phyloP scores from a whole-genome alignment of 2,797 vertebrate genomes.

The Malacoraja senta region DNA sequence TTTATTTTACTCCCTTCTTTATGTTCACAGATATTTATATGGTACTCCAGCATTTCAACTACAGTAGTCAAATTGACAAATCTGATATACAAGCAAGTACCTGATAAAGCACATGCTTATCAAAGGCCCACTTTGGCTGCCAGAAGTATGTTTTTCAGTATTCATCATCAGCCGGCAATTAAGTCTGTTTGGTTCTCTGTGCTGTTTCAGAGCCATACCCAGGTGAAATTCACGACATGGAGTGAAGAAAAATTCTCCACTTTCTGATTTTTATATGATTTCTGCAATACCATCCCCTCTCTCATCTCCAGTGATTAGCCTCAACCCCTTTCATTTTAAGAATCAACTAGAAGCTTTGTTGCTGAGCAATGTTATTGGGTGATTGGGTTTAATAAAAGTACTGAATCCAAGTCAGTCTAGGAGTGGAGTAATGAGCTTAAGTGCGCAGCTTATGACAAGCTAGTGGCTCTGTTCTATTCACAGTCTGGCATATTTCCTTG shows the following conservation, averaged over 20 bases:
- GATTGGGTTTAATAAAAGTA: not conserved
- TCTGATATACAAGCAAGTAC: slow-evolving; percentile 4
- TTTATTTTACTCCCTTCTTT: not conserved
- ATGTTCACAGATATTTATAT: not conserved
- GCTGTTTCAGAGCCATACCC: not conserved
- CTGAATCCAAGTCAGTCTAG: slow-evolving; percentile 8
- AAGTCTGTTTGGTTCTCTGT: not conserved
- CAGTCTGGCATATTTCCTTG: not conserved
- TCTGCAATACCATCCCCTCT: not conserved
- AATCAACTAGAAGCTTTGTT: not conserved
- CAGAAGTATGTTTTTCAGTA: not conserved
- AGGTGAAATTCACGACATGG: not conserved
- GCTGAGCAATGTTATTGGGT: slow-evolving; percentile 22
- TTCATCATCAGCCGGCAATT: not conserved
- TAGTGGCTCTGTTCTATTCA: not conserved
- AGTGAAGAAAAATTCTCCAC: not conserved
- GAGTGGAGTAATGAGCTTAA: slow-evolving; percentile 33
- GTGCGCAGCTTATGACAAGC: not conserved
- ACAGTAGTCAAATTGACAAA: not conserved
- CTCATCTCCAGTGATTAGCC: not conserved
- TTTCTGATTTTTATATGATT: slow-evolving; percentile 11
- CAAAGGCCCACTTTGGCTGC: slow-evolving; percentile 12
- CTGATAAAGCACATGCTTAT: not conserved
- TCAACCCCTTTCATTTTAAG: not conserved
- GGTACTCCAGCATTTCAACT: not conserved